Evolutionary conservation across 2,797 vertebrate species (phyloP).

Genomic region (Natrix natrix): DNA sequence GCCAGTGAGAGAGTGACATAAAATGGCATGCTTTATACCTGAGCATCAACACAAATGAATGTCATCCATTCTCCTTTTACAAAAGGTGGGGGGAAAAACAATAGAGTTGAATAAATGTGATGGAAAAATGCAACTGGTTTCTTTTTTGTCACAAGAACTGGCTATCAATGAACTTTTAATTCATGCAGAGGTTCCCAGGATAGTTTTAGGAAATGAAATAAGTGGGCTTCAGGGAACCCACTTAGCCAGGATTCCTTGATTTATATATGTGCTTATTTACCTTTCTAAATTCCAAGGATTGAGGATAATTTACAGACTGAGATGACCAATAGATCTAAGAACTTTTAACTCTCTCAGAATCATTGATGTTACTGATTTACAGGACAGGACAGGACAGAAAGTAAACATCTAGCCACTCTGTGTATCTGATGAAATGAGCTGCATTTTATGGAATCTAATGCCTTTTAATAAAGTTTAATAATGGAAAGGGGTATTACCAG

Average conservation of each 20-base stretch:
- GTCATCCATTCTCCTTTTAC: background rate
- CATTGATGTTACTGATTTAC: background rate
- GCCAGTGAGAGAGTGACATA: background rate
- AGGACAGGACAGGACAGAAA: background rate
- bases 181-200: background rate
- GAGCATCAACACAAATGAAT: background rate
- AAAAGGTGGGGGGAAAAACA: background rate
- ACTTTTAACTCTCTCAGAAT: background rate
- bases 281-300: background rate
- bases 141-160: background rate
- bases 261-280: background rate
- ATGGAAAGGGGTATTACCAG: background rate
- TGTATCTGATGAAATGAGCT: background rate
- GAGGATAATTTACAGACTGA: background rate
- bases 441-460: background rate
- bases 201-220: background rate
- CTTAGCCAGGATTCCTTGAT: background rate
- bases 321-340: background rate
- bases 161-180: background rate
- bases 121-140: background rate
- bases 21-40: background rate
- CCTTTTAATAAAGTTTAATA: background rate
- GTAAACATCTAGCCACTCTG: background rate
- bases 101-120: background rate
- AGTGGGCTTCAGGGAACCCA: background rate